phyloP scores from a whole-genome alignment of 2,113 vertebrate genomes.

The Numida meleagris region DNA sequence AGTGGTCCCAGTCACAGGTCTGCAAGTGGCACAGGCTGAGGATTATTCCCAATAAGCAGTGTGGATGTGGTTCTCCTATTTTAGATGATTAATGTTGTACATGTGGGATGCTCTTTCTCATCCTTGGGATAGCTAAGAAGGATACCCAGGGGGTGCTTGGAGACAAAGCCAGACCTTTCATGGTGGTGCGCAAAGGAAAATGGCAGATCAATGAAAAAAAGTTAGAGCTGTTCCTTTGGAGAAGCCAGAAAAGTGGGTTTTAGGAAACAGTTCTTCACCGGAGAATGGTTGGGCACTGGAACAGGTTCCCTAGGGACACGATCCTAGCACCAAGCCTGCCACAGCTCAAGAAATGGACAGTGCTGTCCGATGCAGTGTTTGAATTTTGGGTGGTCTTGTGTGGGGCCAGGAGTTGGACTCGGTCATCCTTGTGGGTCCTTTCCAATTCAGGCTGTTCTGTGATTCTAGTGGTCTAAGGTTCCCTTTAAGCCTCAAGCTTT shows the following conservation, averaged over 20 bases:
- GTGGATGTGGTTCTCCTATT: neutral
- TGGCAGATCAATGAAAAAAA: too few species aligned
- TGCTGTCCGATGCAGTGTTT: neutral
- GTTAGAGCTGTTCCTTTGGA: too few species aligned
- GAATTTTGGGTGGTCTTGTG: neutral
- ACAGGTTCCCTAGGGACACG: neutral
- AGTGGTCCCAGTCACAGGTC: neutral
- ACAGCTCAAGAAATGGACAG: neutral
- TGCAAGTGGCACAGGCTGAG: neutral
- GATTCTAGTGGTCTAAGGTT: slow-evolving; percentile 9
- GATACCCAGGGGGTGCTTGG: too few species aligned
- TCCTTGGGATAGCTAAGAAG: too few species aligned
- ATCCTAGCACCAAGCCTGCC: neutral
- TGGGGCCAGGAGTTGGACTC: neutral
- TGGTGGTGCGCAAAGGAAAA: too few species aligned
- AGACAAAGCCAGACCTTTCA: too few species aligned
- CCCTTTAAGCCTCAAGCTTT: slow-evolving; percentile 41
- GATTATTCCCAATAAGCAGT: neutral
- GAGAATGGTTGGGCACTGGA: neutral
- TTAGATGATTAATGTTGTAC: neutral
- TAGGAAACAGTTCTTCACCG: neutral
- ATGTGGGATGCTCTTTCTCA: neutral
- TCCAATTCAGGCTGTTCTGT: neutral
- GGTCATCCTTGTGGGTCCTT: neutral
- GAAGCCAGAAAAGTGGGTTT: neutral